Evolutionary conservation across 2,113 vertebrate species (phyloP).

Genomic region (Bubo bubo): DNA sequence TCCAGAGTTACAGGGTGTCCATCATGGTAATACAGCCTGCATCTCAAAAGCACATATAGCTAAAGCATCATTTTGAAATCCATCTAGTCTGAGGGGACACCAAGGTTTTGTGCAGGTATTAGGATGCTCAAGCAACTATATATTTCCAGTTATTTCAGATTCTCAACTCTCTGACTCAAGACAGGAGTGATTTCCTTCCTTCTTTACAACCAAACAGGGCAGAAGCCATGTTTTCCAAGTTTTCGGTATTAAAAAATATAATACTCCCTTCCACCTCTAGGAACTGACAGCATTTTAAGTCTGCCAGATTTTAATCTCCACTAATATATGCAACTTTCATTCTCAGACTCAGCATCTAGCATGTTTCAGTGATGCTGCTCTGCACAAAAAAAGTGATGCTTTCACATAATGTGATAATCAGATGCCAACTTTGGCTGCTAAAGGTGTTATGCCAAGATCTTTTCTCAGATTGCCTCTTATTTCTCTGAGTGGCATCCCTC

Average conservation of each 20-base stretch:
- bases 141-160: neutral
- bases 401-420: neutral
- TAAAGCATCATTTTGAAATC: neutral
- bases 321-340: neutral
- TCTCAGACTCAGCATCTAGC: neutral
- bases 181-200: neutral
- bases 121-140: neutral
- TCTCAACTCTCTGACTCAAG: neutral
- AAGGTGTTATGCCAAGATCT: neutral
- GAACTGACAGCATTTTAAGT: neutral
- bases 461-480: neutral
- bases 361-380: neutral
- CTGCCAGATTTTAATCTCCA: neutral
- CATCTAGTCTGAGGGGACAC: neutral
- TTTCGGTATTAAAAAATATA: neutral
- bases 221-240: neutral
- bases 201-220: neutral
- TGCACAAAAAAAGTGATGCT: rapidly evolving
- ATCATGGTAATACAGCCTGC: neutral
- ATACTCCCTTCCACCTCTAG: neutral
- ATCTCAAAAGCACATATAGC: neutral
- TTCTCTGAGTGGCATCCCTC: neutral
- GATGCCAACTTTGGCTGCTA: neutral
- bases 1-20: neutral
- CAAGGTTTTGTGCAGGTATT: neutral